Conservation (phyloP, 2,797 vertebrate genomes). For the Sebastes alutus region DNA sequence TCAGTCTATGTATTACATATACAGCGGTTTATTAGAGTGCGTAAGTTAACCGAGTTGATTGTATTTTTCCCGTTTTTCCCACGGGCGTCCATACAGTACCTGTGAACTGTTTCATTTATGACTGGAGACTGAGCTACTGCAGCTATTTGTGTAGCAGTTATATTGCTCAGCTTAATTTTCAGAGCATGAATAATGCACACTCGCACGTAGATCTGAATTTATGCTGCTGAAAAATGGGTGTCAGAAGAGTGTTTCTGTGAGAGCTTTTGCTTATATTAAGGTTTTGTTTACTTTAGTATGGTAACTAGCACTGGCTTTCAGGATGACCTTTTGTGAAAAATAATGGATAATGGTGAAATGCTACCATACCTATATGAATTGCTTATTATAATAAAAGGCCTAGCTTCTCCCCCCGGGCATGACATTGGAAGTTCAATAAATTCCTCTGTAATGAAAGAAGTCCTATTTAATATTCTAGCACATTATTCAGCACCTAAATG, state of each 20-base stretch:
- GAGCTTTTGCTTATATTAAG: not conserved
- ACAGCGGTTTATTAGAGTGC: not conserved
- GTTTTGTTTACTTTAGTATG: constrained; percentile 37
- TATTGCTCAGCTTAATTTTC: constrained; percentile 19
- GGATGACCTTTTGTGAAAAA: constrained; percentile 52
- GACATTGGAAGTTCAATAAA: constrained; percentile 25
- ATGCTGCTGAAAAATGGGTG: constrained; percentile 7
- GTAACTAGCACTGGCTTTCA: constrained; percentile 14
- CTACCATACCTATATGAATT: constrained; percentile 20
- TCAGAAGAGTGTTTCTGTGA: not conserved
- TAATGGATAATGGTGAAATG: constrained; percentile 38
- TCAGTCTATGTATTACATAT: not conserved
- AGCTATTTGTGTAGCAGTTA: constrained; percentile 1
- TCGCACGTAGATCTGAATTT: not conserved
- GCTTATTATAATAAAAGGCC: constrained; percentile 32
- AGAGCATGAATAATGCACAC: constrained; percentile 41
- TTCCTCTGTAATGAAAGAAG: constrained; percentile 14
- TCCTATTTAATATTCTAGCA: constrained; percentile 12
- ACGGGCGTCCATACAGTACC: not conserved
- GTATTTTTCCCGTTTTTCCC: constrained; percentile 1
- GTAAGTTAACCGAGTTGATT: not conserved
- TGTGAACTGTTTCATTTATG: constrained; percentile 21
- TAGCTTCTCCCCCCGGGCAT: not conserved
- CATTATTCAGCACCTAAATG: not conserved
- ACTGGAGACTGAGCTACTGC: constrained; percentile 2